Percentiles rank a stretch among this genome's conserved stretches.
Conservation (phyloP, 2,113 vertebrate genomes). For the Dinomys branickii region DNA sequence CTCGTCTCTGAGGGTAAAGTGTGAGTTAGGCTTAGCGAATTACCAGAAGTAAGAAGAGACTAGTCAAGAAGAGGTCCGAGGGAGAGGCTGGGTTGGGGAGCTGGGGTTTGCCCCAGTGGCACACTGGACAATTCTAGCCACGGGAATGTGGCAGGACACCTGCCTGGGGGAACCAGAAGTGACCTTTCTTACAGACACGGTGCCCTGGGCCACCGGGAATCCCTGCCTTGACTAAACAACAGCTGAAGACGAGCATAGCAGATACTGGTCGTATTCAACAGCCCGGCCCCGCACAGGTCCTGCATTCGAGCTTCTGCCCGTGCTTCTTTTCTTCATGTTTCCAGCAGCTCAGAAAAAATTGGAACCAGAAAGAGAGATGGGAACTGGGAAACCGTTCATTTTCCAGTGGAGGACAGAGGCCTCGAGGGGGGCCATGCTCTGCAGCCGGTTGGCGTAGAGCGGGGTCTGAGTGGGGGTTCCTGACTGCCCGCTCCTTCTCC, state of each 20-base stretch:
- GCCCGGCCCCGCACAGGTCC: neutral
- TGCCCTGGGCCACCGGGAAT: neutral
- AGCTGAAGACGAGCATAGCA: neutral
- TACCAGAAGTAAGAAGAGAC: neutral
- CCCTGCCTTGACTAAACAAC: neutral
- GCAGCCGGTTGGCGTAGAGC: neutral
- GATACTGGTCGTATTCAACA: too few species aligned
- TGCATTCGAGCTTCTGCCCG: neutral
- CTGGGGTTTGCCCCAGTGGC: accelerated
- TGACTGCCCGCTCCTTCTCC: neutral
- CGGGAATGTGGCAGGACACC: neutral
- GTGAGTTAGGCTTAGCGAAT: neutral
- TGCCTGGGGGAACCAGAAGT: neutral
- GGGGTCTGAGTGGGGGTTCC: neutral
- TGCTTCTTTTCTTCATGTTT: neutral
- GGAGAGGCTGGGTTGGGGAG: neutral
- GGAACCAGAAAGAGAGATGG: neutral
- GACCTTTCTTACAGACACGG: neutral
- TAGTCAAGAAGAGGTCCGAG: neutral
- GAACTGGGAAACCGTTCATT: neutral
- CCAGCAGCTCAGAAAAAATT: neutral
- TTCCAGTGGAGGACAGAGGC: neutral
- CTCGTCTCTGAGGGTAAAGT: neutral
- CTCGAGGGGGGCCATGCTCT: neutral
- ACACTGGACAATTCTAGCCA: neutral